Base-by-base conservation (phyloP, 2,888 invertebrate genomes). In the Phyllotreta cruciferae region DNA sequence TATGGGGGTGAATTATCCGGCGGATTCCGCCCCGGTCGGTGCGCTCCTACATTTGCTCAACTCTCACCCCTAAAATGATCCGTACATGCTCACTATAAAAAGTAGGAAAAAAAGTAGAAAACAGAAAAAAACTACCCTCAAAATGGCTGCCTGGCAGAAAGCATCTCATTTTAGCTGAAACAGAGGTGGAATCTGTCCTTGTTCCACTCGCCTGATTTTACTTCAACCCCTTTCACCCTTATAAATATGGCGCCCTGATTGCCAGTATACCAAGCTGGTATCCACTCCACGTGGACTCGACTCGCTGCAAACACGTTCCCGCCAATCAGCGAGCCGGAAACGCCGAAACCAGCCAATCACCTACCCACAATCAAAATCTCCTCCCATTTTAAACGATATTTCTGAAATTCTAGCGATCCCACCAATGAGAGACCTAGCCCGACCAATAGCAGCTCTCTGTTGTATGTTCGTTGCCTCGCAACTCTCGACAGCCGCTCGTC, bases 91-190 rank as follows among this genome's bases (percentile, higher is more conserved):
- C 77, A 75, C 78, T 78, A 76, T 77, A 77, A 78, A 77, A 80
- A 70, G 73, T 69, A 71, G 63, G 85, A 50, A 58, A 66, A 63
- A 74, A 77, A 86, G 79, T 77, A 77, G 69, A 78, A 79, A 78
- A 80, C 78, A 78, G 74, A 78, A 80, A 87, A 80, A 87, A 86
- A 85, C 86, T 85, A 86, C 87, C 87, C 87, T 87, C 87, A 87
- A 87, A 87, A 87, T 87, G 87, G 87, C 87, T 86, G 87, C 87
- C 87, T 85, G 78, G 82, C 81, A 81, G 82, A 81, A 81, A 81
- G 82, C 82, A 82, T 81, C 81, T 81, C 81, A 82, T 81, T 81
- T 81, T 80, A 81, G 81, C 78, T 79, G 80, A 80, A 80, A 80
- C 80, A 80, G 80, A 81, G 79, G 79, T 80, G 78, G 81, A 77